Conservation (phyloP, 2,888 invertebrate genomes). For the Coleophora deauratella region DNA sequence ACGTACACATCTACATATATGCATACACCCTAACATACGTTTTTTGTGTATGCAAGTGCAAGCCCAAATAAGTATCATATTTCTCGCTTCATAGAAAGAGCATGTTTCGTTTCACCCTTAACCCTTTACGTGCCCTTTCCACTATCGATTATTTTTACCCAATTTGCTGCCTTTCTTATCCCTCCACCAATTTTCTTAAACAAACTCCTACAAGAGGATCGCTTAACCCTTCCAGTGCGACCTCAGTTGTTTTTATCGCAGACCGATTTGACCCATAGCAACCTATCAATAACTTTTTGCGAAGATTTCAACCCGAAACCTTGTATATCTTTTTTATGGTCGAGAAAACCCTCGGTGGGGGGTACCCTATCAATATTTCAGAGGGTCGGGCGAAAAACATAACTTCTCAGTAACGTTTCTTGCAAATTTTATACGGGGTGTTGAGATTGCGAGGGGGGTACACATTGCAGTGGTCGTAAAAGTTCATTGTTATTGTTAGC, state of each 20-base stretch:
- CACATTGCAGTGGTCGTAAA: constrained; percentile 12
- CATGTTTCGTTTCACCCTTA: no score
- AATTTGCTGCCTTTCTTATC: no score
- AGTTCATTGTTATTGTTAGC: constrained; percentile 18
- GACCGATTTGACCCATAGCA: constrained; percentile 10
- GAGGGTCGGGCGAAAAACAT: constrained; percentile 31
- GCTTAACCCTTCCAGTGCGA: constrained; percentile 1
- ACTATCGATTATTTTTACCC: no score
- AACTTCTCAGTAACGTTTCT: constrained; percentile 28
- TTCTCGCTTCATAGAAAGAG: no score
- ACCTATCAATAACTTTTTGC: constrained; percentile 31
- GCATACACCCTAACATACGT: no score
- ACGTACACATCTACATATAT: no score
- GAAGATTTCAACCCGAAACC: constrained; percentile 21
- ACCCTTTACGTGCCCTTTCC: no score
- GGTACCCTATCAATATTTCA: constrained; percentile 32
- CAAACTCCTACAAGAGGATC: no score
- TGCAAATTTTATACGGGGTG: constrained; percentile 37
- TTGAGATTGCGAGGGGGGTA: constrained; percentile 23
- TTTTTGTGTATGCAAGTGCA: no score
- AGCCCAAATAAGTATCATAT: no score
- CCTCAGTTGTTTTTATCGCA: constrained; percentile 11
- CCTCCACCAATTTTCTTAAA: no score
- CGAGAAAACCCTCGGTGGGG: constrained; percentile 12
- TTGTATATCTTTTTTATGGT: constrained; percentile 33